phyloP scores from a whole-genome alignment of 2,797 vertebrate genomes.

The Ceyx erithaca region DNA sequence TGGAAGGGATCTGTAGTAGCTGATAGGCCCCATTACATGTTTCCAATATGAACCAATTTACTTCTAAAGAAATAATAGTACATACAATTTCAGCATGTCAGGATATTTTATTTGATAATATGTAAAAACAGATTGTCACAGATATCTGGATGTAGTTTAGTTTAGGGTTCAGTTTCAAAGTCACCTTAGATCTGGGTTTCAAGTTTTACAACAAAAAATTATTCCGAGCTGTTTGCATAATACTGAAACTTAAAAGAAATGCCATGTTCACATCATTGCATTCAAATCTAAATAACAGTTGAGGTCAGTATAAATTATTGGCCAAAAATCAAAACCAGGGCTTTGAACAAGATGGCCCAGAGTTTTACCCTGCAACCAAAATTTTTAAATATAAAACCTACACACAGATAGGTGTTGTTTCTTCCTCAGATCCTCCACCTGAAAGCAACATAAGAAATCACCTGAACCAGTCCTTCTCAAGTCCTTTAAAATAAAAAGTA shows the following conservation, averaged over 20 bases:
- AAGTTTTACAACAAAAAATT: neutral
- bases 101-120: neutral
- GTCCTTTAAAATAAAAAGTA: neutral
- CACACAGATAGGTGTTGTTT: neutral
- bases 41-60: neutral
- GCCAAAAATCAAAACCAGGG: neutral
- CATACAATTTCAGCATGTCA: neutral
- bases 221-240: neutral
- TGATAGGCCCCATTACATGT: neutral
- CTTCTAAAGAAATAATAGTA: neutral
- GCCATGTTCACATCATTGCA: neutral
- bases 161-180: neutral
- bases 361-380: neutral
- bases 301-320: neutral
- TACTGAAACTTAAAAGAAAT: neutral
- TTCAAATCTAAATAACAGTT: neutral
- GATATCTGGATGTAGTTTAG: neutral
- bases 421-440: neutral
- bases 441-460: neutral
- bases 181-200: neutral
- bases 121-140: neutral
- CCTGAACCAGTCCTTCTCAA: neutral
- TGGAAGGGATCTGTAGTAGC: neutral
- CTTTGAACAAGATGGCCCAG: neutral
- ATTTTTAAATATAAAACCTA: neutral